Percentiles rank a stretch among this genome's conserved stretches.
phyloP scores from a whole-genome alignment of 2,888 invertebrate genomes.

The Gerris lacustris region DNA sequence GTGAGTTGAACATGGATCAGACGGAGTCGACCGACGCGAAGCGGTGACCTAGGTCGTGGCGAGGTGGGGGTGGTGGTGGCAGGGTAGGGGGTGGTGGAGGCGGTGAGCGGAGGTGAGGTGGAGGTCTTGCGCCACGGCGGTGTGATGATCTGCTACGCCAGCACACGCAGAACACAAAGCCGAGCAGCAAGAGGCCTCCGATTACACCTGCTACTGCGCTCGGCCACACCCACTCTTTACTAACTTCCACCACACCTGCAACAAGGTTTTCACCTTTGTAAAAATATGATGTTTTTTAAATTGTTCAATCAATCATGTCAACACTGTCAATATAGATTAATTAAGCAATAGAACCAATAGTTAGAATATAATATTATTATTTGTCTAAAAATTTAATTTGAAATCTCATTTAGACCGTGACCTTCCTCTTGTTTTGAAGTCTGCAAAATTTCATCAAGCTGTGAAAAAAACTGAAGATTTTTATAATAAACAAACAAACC shows the following conservation, averaged over 20 bases:
- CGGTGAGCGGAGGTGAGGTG: constrained; percentile 33
- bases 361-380: no score
- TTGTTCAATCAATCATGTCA: no score
- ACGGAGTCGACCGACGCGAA: constrained; percentile 47
- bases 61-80: constrained; percentile 34
- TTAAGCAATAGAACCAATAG: no score
- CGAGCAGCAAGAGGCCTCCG: constrained; percentile 39
- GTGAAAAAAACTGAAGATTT: no score
- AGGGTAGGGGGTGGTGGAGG: constrained; percentile 27
- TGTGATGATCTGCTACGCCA: constrained; percentile 40
- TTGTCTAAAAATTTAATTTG: no score
- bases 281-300: no score
- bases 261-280: constrained; percentile 15
- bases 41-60: constrained; percentile 42
- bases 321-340: no score
- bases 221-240: constrained; percentile 48
- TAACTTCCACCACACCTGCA: constrained; percentile 41
- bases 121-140: constrained; percentile 29
- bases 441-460: no score
- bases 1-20: constrained; percentile 39
- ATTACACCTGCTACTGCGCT: constrained; percentile 41
- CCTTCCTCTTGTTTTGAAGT: no score
- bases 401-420: no score
- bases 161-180: constrained; percentile 42
- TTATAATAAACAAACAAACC: no score